These are phyloP conservation scores for Clarias magur DNA, from an alignment of 2,113 vertebrate genomes.

Conservation along the genomic window DNA sequence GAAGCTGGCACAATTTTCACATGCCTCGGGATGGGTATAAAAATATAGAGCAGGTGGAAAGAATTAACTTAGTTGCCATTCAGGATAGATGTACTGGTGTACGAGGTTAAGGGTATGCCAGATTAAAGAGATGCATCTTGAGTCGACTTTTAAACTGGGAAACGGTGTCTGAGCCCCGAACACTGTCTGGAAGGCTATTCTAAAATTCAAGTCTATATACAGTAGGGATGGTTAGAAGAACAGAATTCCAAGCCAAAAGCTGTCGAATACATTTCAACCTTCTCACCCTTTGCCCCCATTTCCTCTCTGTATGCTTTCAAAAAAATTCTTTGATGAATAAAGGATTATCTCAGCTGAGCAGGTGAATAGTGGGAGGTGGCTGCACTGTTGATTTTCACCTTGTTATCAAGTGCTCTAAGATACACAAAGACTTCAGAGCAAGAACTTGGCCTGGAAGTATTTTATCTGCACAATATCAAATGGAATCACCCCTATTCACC, in stretches of 20 bases:
- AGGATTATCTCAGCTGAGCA: constrained; percentile 48
- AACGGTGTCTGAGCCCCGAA: too few species aligned
- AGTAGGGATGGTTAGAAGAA: constrained; percentile 37
- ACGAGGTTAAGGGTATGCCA: too few species aligned
- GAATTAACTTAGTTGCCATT: too few species aligned
- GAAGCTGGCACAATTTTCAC: too few species aligned
- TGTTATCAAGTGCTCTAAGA: constrained; percentile 5
- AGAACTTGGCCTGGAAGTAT: not conserved
- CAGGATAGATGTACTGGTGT: too few species aligned
- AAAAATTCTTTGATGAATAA: constrained; percentile 55
- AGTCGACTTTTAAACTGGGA: too few species aligned
- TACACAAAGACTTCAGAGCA: not conserved
- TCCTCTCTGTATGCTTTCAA: constrained; percentile 30
- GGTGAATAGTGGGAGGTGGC: constrained; percentile 37
- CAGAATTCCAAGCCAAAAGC: constrained; percentile 42
- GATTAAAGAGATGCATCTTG: too few species aligned
- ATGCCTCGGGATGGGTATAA: too few species aligned
- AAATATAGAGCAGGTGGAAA: too few species aligned
- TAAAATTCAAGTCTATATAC: not conserved
- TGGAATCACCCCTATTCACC: not conserved
- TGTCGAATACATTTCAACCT: constrained; percentile 33
- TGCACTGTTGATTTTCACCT: constrained; percentile 16
- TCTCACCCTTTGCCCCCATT: not conserved
- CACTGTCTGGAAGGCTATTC: too few species aligned
- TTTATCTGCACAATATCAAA: constrained; percentile 23